Base-by-base conservation (phyloP, 2,797 vertebrate genomes). In the Bucorvus abyssinicus region DNA sequence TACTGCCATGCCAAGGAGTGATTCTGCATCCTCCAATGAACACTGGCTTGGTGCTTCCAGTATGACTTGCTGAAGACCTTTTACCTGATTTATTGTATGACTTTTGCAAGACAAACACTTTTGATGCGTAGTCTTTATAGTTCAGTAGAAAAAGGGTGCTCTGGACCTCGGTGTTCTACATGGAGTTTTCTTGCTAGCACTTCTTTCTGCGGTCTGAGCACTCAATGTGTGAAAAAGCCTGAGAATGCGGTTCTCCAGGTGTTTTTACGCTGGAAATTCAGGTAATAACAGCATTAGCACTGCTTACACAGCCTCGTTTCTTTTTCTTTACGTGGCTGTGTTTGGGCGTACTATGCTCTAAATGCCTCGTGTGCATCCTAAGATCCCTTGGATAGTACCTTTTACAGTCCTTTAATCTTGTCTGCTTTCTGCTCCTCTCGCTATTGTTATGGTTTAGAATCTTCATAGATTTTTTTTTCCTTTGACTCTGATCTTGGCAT, bases 41-140 rank as follows among this genome's bases (percentile, higher is more conserved):
- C 57, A 50, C 86, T 87, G 63, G n/a, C 45, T 86, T 68, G 42
- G 9, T 94, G 45, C 73, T 95, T 93, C 71, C 45, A 29, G 0
- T 32, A 50, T 53, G 52, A 82, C 29, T 91, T 55, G 69, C 70
- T 90, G 88, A 94, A 95, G 89, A 93, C 78, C 42, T 88, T 91
- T 75, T 69, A 68, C 60, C 53, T 89, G 56, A 68, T 84, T 68
- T 71, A 55, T 76, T 82, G 49, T 40, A 22, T 70, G 80, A 91
- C 74, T 68, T 79, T 30, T 32, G 34, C 70, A 90, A 78, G 74
- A 82, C 80, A 91, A 89, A 86, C 81, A 50, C 59, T 88, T 88
- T 15, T 91, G 68, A 93, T 94, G 84, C 68, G 74, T 82, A 87
- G 74, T 79, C 74, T 73, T 87, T 76, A 74, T 69, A 86, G 59